phyloP scores from a whole-genome alignment of 1,140 invertebrate species.

The Batillaria attramentaria region DNA sequence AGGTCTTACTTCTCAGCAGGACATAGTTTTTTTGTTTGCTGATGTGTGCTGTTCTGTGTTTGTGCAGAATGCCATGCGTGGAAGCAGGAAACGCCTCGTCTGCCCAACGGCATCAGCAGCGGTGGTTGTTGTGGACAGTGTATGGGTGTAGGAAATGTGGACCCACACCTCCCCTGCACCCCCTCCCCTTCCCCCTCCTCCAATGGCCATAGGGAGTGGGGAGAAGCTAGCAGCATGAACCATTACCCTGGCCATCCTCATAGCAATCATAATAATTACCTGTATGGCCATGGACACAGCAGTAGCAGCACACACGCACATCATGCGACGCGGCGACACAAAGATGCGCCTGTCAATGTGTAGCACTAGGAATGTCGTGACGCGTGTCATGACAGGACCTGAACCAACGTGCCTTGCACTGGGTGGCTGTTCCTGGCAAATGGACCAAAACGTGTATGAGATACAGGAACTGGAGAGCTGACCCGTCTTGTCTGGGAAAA shows the following conservation, averaged over 20 bases:
- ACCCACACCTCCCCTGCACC: background rate
- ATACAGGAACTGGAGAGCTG: background rate
- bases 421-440: background rate
- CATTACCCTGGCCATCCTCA: background rate
- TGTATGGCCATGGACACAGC: background rate
- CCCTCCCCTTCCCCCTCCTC: background rate
- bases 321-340: constrained; percentile 6
- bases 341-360: constrained; percentile 17
- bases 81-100: background rate
- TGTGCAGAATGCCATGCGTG: constrained; percentile 24
- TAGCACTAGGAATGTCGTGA: background rate
- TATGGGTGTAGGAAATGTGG: background rate
- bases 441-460: background rate
- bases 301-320: constrained; percentile 6
- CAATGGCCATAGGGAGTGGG: background rate
- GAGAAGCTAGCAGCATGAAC: background rate
- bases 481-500: background rate
- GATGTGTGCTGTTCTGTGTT: background rate
- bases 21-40: background rate
- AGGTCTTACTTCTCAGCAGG: background rate
- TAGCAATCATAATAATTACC: constrained; percentile 1
- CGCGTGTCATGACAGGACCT: background rate
- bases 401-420: background rate
- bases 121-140: constrained; percentile 16
- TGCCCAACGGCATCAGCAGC: background rate